phyloP scores from a whole-genome alignment of 30 jellyfish, hydroid and myxozoan species.

The Turritopsis dohrnii region DNA sequence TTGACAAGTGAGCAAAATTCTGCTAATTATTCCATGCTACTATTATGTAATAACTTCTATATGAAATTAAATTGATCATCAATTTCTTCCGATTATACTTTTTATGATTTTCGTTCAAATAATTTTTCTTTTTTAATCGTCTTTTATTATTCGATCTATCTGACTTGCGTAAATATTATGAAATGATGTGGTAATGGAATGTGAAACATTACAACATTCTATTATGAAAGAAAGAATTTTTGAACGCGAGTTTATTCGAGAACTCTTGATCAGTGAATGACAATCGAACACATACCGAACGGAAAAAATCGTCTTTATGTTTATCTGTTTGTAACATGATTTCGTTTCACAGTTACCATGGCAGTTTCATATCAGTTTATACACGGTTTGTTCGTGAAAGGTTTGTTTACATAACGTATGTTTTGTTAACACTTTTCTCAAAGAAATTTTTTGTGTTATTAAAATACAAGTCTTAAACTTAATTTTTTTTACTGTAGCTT shows the following conservation, averaged over 20 bases:
- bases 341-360: no score
- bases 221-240: background rate
- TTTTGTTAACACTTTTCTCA: background rate
- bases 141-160: no score
- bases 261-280: no score
- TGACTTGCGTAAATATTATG: no score
- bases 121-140: background rate
- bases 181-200: background rate
- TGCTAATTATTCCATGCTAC: background rate
- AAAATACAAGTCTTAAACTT: background rate
- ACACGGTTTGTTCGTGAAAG: background rate
- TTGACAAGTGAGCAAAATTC: background rate
- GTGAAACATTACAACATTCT: background rate
- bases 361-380: no score
- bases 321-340: no score
- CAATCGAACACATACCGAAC: no score
- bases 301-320: no score
- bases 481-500: background rate
- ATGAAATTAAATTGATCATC: background rate
- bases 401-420: background rate
- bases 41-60: background rate
- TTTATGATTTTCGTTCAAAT: background rate
- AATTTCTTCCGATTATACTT: background rate
- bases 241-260: background rate
- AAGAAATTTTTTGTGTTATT: background rate